Base-by-base conservation (phyloP, 2,797 vertebrate species). In the Spondyliosoma cantharus region DNA sequence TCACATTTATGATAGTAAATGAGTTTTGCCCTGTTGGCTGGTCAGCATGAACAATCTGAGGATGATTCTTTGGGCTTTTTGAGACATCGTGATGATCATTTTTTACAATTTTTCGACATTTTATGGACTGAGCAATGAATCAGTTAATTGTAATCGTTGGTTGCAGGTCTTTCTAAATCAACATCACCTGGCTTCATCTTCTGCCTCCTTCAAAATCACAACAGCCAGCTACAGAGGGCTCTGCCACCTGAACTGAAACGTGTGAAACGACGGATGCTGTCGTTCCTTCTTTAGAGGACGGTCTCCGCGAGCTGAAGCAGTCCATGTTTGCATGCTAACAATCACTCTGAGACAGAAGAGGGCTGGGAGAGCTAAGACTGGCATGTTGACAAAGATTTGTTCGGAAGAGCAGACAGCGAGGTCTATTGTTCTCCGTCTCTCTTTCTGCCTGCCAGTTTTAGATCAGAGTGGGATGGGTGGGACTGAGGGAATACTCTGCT, bases 381-480 rank as follows among this genome's bases (percentile, higher is more conserved):
- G 90, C 90, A 75, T 63, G 73, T 54, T 88, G 88, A 91, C 91
- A 93, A 78, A 80, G 81, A 86, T 83, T 37, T 90, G 88, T 90
- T 90, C 62, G 19, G 69, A 91, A 80, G 76, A 83, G 88, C 82
- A 91, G 87, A 92, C 91, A 93, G 85, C 89, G 66, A 83, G 80
- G 76, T 79, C 90, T 78, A 93, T 93, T 93, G 90, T 95, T 94
- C 86, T 86, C 76, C 74, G 83, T 93, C 82, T 82, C 88, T 90
- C 80, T 91, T 86, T 91, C 76, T 89, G 89, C 74, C 81, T 91
- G 90, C 91, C 91, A 94, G 92, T 86, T 92, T 90, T 89, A 91
- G 87, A 92, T 90, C 74, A 88, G 87, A 90, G 89, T 85, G 82
- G 88, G 91, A 87, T 87, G 89, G 88, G 89, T 85, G 89, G 90